These are phyloP conservation scores for Drosophila yakuba DNA, from an alignment of 1,140 invertebrate species.

Conservation along the genomic window DNA sequence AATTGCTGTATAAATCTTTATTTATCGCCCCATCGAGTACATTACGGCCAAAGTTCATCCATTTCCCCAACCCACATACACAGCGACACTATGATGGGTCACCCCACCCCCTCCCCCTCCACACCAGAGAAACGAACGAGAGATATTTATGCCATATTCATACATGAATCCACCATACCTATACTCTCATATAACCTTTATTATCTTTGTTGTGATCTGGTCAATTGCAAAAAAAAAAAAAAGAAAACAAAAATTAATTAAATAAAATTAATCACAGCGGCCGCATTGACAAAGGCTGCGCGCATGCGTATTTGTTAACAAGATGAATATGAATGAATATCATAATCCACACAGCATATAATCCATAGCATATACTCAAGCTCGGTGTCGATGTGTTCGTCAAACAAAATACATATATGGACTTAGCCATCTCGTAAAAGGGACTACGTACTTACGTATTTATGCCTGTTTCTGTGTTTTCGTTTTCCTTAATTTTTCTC, in stretches of 20 bases:
- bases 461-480: constrained; percentile 57
- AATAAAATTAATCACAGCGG: constrained; percentile 68
- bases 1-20: constrained; percentile 32
- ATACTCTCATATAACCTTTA: constrained; percentile 34
- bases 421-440: constrained; percentile 27
- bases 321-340: constrained; percentile 70
- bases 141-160: constrained; percentile 61
- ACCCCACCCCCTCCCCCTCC: not conserved
- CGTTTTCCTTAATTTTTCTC: constrained; percentile 7
- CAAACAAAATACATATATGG: constrained; percentile 44
- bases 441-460: constrained; percentile 11
- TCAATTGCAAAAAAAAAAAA: constrained; percentile 34
- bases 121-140: constrained; percentile 42
- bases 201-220: constrained; percentile 52
- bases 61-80: constrained; percentile 34
- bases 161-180: constrained; percentile 19
- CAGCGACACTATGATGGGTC: constrained; percentile 46
- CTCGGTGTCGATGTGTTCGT: constrained; percentile 69
- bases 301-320: constrained; percentile 79
- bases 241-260: constrained; percentile 10
- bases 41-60: constrained; percentile 23
- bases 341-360: constrained; percentile 53
- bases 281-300: constrained; percentile 72
- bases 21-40: constrained; percentile 42
- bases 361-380: constrained; percentile 54